Percentiles rank a stretch among this genome's conserved stretches.
Conservation (phyloP, 1,140 invertebrate species). For the Nilaparvata lugens region DNA sequence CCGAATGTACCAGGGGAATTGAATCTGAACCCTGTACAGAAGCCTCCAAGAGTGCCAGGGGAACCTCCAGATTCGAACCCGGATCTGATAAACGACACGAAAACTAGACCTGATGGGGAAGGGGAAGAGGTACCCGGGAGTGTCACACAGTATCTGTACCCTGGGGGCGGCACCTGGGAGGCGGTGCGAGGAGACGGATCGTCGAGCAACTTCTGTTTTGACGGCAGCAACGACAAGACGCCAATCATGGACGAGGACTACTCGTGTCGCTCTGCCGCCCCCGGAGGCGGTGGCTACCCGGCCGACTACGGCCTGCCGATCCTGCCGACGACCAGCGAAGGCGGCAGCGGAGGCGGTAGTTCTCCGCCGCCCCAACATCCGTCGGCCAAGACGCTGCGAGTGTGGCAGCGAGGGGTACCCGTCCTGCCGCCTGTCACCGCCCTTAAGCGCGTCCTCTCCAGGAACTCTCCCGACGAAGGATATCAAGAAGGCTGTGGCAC, state of each 20-base stretch:
- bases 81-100: slow-evolving; percentile 70
- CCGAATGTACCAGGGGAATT: slow-evolving; percentile 52
- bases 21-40: slow-evolving; percentile 45
- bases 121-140: neutral
- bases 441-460: slow-evolving; percentile 65
- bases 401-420: slow-evolving; percentile 75
- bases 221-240: slow-evolving; percentile 57
- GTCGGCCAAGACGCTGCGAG: slow-evolving; percentile 63
- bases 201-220: slow-evolving; percentile 39
- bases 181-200: slow-evolving; percentile 41
- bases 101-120: slow-evolving; percentile 18
- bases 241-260: slow-evolving; percentile 54
- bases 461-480: slow-evolving; percentile 78
- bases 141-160: slow-evolving; percentile 44
- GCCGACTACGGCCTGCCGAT: slow-evolving; percentile 69
- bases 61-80: slow-evolving; percentile 59
- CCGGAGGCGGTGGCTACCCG: slow-evolving; percentile 47
- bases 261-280: slow-evolving; percentile 29
- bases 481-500: slow-evolving; percentile 87
- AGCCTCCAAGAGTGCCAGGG: slow-evolving; percentile 12
- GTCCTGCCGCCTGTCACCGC: slow-evolving; percentile 71
- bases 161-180: slow-evolving; percentile 46
- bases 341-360: slow-evolving; percentile 27
- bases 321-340: slow-evolving; percentile 34
- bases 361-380: slow-evolving; percentile 35